These are phyloP conservation scores for Tetraneura akinire DNA, from an alignment of 1,140 invertebrate genomes.

Conservation along the genomic window DNA sequence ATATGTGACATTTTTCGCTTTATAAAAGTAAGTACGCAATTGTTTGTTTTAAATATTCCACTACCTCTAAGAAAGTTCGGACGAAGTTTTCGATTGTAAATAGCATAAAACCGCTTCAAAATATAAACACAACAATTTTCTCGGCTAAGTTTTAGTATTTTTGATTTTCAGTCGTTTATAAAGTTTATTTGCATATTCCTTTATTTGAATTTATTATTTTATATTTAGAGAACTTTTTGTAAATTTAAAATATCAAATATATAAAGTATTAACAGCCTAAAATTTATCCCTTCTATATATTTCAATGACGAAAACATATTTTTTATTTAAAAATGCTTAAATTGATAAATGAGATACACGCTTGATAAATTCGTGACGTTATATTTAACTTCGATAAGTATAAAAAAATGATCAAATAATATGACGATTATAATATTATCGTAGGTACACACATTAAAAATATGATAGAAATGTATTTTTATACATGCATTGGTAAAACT, in stretches of 20 bases:
- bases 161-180: not conserved
- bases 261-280: not conserved
- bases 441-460: too few relatives aligned
- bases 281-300: not conserved
- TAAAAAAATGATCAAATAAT: too few relatives aligned
- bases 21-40: not conserved
- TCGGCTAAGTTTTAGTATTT: not conserved
- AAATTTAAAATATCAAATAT: conserved; percentile 7
- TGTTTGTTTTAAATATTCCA: not conserved
- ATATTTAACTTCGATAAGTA: too few relatives aligned
- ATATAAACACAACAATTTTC: conserved; percentile 25
- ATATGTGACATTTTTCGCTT: not conserved
- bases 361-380: too few relatives aligned
- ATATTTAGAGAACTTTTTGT: not conserved
- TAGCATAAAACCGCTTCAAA: not conserved
- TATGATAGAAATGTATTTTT: too few relatives aligned
- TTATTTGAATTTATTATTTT: not conserved
- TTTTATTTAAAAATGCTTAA: not conserved
- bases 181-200: not conserved
- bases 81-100: not conserved
- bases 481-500: too few relatives aligned
- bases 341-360: not conserved
- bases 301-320: not conserved
- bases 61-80: not conserved
- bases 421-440: too few relatives aligned